Evolutionary conservation across 2,797 vertebrate genomes (phyloP), one percentile per base, ranked within the genome.

Genomic region (Salmo trutta): DNA sequence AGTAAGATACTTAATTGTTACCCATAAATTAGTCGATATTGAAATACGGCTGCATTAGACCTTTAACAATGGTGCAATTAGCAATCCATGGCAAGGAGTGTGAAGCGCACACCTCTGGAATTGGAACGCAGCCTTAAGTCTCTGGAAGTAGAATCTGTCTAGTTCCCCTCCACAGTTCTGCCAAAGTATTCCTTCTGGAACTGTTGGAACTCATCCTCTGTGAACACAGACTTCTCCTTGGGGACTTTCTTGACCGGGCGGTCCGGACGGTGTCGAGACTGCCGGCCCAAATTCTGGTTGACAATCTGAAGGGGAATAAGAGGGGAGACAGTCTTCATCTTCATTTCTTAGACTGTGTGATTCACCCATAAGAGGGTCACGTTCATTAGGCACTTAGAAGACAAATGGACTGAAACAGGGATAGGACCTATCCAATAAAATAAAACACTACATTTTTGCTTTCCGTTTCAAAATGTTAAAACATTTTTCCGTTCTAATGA

Each of bases 111-210:
- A 59, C 4, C 59, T 21, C n/a, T 62, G 59, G 59, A 62, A 47
- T 2, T 10, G 41, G 41, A n/a, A 24, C 1, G n/a, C 62, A 24
- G 62, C 62, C 62, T 27, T 4, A 64, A 33, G n/a, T 41, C 16
- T 19, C 31, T 8, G 33, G 36, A 41, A 33, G 2, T 71, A 19
- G 69, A n/a, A 15, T 52, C 8, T 4, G 24, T 80, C 84, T 54
- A 85, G 73, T 82, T 77, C 64, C 77, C 78, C n/a, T 91, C 88
- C 1, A 92, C 91, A 29, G 66, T 89, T 76, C 76, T 84, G 51
- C 94, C 93, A 81, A 95, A 95, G 82, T 94, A 95, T 75, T 95
- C 94, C 80, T 90, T 87, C 88, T 95, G 94, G 86, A 95, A 95
- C 84, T 91, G 86, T 86, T 93, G 83, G 79, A 95, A 95, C 83